These are phyloP conservation scores for Thunnus albacares DNA, from an alignment of 2,797 vertebrate species.

Conservation along the genomic window DNA sequence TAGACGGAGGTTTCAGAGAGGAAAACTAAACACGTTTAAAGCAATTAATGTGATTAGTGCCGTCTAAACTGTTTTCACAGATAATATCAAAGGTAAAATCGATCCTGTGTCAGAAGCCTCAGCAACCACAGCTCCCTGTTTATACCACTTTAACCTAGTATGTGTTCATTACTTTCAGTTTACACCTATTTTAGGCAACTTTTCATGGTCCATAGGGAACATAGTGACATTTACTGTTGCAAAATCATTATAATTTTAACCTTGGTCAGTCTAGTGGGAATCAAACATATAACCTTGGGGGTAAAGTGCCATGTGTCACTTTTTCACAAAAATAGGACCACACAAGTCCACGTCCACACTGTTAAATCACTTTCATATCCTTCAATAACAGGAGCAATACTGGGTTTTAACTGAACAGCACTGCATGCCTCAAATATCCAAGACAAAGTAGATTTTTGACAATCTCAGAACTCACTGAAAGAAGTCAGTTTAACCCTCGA, in stretches of 20 bases:
- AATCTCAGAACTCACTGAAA: constrained; percentile 51
- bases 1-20: constrained; percentile 67
- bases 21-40: constrained; percentile 86
- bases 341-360: constrained; percentile 4
- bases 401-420: constrained; percentile 28
- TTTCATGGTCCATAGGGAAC: neutral
- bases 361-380: constrained; percentile 24
- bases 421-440: constrained; percentile 20
- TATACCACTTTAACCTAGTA: constrained; percentile 43
- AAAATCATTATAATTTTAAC: constrained; percentile 24
- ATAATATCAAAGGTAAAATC: constrained; percentile 79
- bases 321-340: constrained; percentile 3
- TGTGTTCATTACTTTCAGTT: constrained; percentile 48
- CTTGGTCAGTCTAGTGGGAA: constrained; percentile 18
- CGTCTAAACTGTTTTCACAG: constrained; percentile 83
- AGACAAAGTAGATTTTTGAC: constrained; percentile 42
- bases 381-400: constrained; percentile 8
- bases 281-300: constrained; percentile 6
- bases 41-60: constrained; percentile 84
- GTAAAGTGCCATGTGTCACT: constrained; percentile 8
- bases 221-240: constrained; percentile 18
- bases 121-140: constrained; percentile 42
- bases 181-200: constrained; percentile 26
- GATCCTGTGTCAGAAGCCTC: constrained; percentile 52
- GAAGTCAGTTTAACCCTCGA: constrained; percentile 44